Evolutionary conservation across 2,113 vertebrate genomes (phyloP), one percentile per base, ranked within the genome.

Genomic region (Hylia prasina): DNA sequence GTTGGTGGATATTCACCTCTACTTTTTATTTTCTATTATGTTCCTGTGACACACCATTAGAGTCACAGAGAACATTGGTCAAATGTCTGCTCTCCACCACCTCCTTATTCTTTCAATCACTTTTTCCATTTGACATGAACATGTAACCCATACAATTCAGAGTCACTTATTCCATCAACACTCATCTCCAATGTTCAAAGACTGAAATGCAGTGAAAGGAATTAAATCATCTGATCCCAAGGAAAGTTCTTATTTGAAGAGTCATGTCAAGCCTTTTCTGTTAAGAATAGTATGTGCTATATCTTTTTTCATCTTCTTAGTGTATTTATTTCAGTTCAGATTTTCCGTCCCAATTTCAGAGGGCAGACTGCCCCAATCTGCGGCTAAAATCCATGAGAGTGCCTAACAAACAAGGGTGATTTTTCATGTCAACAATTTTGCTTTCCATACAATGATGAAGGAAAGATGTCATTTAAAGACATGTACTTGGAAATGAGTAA

Each of bases 11-110:
- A 89, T 45, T 73, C 37, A 42, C 27, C 21, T 88, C 7, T 47
- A 60, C 9, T 14, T 86, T 24, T 79, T 33, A 27, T 23, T 5
- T 71, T 47, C 6, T 57, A 5, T 48, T 57, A 45, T 51, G 89
- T 77, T 42, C 13, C 16, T 75, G 18, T 66, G 56, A 42, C 9
- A 37, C 6, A 20, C 7, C 48, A 16, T n/a, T 60, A 35, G 86
- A 65, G 7, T 8, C 11, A n/a, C 5, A 21, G 17, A 23, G 6
- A 89, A 8, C 9, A 45, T 2, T 44, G 44, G 37, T 35, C 57
- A 60, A 72, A 51, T 48, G 6, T 4, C 14, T 6, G 4, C 1
- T 9, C 8, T 5, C 5, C 6, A 4, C 4, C 13, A 6, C 3
- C 6, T 17, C 39, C 7, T 68, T 90, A 37, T 7, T 57, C 21